phyloP scores from a whole-genome alignment of 2,113 vertebrate genomes.

The Petroica traversi region DNA sequence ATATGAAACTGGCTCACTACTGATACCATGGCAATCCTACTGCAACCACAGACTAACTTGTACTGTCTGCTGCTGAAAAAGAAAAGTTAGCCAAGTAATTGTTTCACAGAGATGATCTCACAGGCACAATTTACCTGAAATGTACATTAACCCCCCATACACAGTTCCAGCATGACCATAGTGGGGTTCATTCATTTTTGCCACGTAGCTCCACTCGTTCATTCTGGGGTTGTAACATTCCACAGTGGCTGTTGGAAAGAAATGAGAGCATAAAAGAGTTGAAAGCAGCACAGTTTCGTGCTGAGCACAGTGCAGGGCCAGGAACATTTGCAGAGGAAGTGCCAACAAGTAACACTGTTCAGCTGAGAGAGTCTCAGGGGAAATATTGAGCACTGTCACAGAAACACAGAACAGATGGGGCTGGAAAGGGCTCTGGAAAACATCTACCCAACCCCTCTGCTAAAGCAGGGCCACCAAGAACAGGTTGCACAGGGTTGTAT shows the following conservation, averaged over 20 bases:
- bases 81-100: neutral
- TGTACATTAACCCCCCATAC: slow-evolving; percentile 97
- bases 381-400: neutral
- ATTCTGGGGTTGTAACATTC: slow-evolving; percentile 98
- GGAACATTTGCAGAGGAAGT: neutral
- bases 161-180: slow-evolving; percentile 97
- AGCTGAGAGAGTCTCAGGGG: neutral
- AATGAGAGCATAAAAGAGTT: neutral
- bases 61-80: neutral
- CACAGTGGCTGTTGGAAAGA: slow-evolving; percentile 85
- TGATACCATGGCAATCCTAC: neutral
- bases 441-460: neutral
- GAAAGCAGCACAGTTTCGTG: neutral
- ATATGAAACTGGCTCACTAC: neutral
- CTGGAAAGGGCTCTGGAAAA: neutral
- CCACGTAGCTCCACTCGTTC: slow-evolving; percentile 98
- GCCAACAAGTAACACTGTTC: neutral
- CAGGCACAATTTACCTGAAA: slow-evolving; percentile 83
- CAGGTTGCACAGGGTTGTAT: neutral
- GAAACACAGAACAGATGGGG: neutral
- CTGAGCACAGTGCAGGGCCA: neutral
- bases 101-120: neutral
- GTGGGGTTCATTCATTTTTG: slow-evolving; percentile 98
- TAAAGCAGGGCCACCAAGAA: neutral
- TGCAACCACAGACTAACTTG: neutral